These are phyloP conservation scores for Limosa lapponica DNA, from an alignment of 2,797 vertebrate species.

Conservation along the genomic window DNA sequence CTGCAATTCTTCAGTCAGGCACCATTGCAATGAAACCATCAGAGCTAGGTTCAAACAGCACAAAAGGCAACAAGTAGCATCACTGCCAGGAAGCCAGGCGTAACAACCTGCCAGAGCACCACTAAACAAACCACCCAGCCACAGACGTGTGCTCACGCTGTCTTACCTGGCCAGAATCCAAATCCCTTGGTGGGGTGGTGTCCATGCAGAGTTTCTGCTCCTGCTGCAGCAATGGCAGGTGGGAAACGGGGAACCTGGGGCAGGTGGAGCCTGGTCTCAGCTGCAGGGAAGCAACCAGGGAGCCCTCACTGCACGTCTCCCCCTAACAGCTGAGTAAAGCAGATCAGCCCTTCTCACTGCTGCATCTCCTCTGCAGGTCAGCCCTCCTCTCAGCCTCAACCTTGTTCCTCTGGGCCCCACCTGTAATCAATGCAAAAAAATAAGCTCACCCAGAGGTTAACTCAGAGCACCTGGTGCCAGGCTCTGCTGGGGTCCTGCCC, in stretches of 20 bases:
- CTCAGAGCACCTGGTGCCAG: not conserved
- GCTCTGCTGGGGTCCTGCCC: not conserved
- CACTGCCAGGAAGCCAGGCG: not conserved
- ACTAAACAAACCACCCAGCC: not conserved
- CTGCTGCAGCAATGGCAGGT: not conserved
- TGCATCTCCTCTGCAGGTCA: not conserved
- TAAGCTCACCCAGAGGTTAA: not conserved
- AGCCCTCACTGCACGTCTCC: not conserved
- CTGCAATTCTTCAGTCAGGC: not conserved
- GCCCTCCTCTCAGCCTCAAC: not conserved
- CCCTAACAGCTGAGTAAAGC: accelerated
- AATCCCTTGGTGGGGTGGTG: accelerated
- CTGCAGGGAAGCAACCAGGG: not conserved
- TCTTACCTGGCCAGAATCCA: not conserved
- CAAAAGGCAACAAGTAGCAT: not conserved
- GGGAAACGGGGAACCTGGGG: not conserved
- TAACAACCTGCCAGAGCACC: not conserved
- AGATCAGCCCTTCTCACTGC: accelerated
- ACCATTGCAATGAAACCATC: not conserved
- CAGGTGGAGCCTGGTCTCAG: not conserved
- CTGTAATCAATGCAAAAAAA: not conserved
- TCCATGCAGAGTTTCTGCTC: not conserved
- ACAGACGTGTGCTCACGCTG: accelerated
- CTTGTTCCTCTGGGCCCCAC: not conserved
- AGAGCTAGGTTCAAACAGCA: not conserved